These are phyloP conservation scores for Acleris cristana DNA, from an alignment of 2,888 invertebrate genomes.

Conservation along the genomic window DNA sequence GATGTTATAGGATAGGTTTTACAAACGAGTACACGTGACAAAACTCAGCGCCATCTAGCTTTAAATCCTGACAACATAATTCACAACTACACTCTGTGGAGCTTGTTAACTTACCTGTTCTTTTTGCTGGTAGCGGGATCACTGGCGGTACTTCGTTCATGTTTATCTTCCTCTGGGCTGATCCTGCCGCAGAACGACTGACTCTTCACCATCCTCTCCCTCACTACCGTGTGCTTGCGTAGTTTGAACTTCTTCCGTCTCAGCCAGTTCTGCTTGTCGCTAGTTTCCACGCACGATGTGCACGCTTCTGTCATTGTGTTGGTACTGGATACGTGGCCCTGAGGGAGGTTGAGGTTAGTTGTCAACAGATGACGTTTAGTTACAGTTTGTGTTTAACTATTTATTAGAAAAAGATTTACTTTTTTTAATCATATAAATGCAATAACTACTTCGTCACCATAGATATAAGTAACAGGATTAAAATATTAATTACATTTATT, in stretches of 20 bases:
- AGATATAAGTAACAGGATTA: too few species aligned
- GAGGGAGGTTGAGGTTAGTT: constrained; percentile 17
- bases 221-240: constrained; percentile 57
- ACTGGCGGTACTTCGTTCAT: constrained; percentile 85
- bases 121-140: constrained; percentile 85
- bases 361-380: neutral
- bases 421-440: too few species aligned
- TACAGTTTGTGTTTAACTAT: neutral
- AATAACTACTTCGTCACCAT: too few species aligned
- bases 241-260: constrained; percentile 72
- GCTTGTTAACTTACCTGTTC: constrained; percentile 60
- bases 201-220: constrained; percentile 87
- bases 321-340: constrained; percentile 81
- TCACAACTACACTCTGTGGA: constrained; percentile 41
- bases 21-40: too few species aligned
- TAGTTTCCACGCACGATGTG: constrained; percentile 79
- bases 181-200: constrained; percentile 88
- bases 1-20: too few species aligned
- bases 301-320: constrained; percentile 82
- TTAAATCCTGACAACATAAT: too few species aligned
- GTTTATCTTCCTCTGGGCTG: constrained; percentile 82
- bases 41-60: too few species aligned
- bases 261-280: constrained; percentile 75
- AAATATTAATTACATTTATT: too few species aligned
- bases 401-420: neutral